Percentiles rank a stretch among this genome's conserved stretches.
phyloP scores from a whole-genome alignment of 1,140 invertebrate genomes.

The Bombus waltoni region DNA sequence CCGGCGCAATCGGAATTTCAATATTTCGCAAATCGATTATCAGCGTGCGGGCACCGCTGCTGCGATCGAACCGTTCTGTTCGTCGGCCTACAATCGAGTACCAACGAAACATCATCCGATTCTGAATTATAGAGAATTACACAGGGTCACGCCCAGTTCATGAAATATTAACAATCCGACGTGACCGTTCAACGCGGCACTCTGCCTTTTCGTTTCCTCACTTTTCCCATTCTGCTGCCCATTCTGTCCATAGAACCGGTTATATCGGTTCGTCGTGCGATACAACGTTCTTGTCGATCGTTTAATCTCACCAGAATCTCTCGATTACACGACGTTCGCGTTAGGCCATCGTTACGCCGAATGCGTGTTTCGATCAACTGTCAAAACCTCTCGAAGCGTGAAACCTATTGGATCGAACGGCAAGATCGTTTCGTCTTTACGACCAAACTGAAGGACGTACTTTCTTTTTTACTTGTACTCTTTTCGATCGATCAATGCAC shows the following conservation, averaged over 20 bases:
- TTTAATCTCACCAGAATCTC: not conserved
- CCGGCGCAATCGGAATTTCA: constrained; percentile 44
- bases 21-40: constrained; percentile 63
- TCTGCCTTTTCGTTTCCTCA: not conserved
- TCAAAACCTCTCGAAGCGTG: no score
- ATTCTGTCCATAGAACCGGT: not conserved
- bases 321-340: not conserved
- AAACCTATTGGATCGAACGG: no score
- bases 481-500: no score
- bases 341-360: no score
- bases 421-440: no score
- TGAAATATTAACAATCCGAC: constrained; percentile 65
- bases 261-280: not conserved
- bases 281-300: no score
- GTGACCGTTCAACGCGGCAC: not conserved
- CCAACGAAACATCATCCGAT: constrained; percentile 19
- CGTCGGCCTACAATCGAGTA: not conserved
- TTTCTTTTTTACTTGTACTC: no score
- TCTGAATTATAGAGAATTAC: constrained; percentile 66
- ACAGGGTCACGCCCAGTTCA: constrained; percentile 44
- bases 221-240: not conserved
- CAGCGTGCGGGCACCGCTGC: not conserved
- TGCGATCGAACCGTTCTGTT: not conserved
- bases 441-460: no score
- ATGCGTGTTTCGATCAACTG: no score